phyloP scores from a whole-genome alignment of 1,140 invertebrate species.

The Lepidotrigona ventralis region DNA sequence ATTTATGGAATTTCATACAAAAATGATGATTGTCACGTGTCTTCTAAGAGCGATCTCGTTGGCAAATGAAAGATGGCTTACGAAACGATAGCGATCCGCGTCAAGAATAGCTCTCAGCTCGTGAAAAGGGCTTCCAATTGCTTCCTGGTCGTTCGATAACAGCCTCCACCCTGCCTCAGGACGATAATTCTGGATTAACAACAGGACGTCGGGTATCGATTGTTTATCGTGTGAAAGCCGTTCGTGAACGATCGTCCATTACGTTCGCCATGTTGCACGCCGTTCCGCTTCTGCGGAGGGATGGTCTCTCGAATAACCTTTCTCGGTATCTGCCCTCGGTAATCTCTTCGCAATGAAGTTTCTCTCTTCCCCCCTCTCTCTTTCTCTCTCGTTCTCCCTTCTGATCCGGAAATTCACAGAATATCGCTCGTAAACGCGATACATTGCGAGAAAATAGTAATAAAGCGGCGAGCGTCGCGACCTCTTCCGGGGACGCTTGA shows the following conservation, averaged over 20 bases:
- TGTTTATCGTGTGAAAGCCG: slow-evolving; percentile 65
- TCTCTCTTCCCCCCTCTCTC: background rate
- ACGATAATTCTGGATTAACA: slow-evolving; percentile 65
- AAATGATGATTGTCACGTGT: background rate
- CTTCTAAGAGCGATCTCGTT: background rate
- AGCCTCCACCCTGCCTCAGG: slow-evolving; percentile 44
- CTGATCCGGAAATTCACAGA: slow-evolving; percentile 50
- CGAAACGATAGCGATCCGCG: slow-evolving; percentile 32
- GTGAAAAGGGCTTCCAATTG: slow-evolving; percentile 53
- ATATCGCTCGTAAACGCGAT: slow-evolving; percentile 38
- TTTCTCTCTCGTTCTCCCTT: background rate
- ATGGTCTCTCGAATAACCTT: slow-evolving; percentile 41
- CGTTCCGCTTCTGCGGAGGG: slow-evolving; percentile 33
- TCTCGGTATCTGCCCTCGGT: slow-evolving; percentile 55
- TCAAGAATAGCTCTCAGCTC: slow-evolving; percentile 28
- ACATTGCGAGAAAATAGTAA: slow-evolving; percentile 29
- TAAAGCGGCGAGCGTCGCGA: background rate
- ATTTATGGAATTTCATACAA: background rate
- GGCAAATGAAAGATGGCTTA: slow-evolving; percentile 19
- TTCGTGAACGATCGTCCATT: slow-evolving; percentile 61
- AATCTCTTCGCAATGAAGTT: slow-evolving; percentile 52
- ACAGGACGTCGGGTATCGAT: slow-evolving; percentile 61
- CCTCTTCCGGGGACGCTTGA: background rate
- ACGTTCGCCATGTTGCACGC: slow-evolving; percentile 50
- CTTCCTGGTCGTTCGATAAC: slow-evolving; percentile 63